Base-by-base conservation (phyloP, 2,888 invertebrate genomes). In the Phengaris alcon region DNA sequence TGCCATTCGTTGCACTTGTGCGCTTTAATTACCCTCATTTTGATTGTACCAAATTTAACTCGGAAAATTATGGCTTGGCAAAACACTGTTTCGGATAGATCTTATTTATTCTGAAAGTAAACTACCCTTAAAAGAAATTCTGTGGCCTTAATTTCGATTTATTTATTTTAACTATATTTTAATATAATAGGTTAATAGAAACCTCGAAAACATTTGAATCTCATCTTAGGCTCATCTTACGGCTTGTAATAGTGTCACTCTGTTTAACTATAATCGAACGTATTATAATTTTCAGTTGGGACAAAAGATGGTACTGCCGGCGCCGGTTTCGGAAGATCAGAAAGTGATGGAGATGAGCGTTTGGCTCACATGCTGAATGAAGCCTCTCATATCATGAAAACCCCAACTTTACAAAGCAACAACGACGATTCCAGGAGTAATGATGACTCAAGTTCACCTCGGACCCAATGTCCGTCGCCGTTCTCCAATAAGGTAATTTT, bases 321-420 rank as follows among this genome's bases (percentile, higher is more conserved):
- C 5, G 95, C 97, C 75, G 95, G 96, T 52, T 97, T 97, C 87
- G 96, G 96, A 75, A 95, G 97, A 77, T 94, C 96, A 70, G 96
- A 97, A 75, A 94, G 95, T 75, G 96, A 86, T 82, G 97, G 97
- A 51, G 99, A 99, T 85, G 99, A 99, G 84, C 95, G 99, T 79
- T 96, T 99, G 80, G 97, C 97, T 73, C 98, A 98, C 89, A 98
- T 99, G 86, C 95, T 99, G 77, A 97, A 95, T 85, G 99, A 99
- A 86, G 98, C 99, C 44, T 97, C 97, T 75, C 97, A 97, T 82
- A 95, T 98, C 84, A 97, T 98, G 95, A 97, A 97, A 91, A 94
- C 94, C 1, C 93, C 91, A 75, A 90, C 88, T 72, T 93, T 89
- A 79, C 93, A 85, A 81, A 86, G 85, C 82, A 92, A 88, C 80